Percentiles rank a stretch among this genome's conserved stretches.
phyloP scores from a whole-genome alignment of 2,797 vertebrate genomes.

The Squalus acanthias region DNA sequence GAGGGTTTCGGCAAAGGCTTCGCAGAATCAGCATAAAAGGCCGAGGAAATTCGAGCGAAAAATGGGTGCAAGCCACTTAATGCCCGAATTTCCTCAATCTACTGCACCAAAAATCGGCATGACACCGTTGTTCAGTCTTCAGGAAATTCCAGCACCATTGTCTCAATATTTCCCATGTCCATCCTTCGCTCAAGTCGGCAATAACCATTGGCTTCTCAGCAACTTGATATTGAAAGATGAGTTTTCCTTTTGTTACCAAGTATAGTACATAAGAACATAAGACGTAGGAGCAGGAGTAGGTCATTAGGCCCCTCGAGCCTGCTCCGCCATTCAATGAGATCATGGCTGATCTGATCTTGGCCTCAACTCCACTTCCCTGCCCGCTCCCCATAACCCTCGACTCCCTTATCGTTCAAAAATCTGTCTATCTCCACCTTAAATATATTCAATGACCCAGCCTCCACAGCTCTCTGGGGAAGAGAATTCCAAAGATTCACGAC shows the following conservation, averaged over 20 bases:
- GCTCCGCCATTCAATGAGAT: too few species aligned
- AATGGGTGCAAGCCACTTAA: neutral
- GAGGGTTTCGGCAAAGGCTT: neutral
- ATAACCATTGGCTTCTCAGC: neutral
- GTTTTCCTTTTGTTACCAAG: neutral
- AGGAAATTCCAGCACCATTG: neutral
- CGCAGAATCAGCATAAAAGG: neutral
- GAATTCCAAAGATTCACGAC: too few species aligned
- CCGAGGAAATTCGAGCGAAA: neutral
- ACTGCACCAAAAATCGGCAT: neutral
- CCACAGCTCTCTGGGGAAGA: too few species aligned
- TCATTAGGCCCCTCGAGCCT: too few species aligned
- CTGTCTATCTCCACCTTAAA: too few species aligned
- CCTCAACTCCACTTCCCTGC: too few species aligned
- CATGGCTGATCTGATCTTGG: too few species aligned
- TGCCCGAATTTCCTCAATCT: neutral
- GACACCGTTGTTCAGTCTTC: neutral
- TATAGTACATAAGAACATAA: neutral
- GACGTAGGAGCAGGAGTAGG: too few species aligned
- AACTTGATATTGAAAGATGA: neutral
- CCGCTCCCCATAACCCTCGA: too few species aligned
- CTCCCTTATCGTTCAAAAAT: too few species aligned
- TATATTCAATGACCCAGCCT: too few species aligned
- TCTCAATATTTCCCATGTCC: neutral
- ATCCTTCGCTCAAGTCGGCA: too few species aligned